Conservation (phyloP, 2,888 invertebrate genomes). For the Ditula angustiorana region DNA sequence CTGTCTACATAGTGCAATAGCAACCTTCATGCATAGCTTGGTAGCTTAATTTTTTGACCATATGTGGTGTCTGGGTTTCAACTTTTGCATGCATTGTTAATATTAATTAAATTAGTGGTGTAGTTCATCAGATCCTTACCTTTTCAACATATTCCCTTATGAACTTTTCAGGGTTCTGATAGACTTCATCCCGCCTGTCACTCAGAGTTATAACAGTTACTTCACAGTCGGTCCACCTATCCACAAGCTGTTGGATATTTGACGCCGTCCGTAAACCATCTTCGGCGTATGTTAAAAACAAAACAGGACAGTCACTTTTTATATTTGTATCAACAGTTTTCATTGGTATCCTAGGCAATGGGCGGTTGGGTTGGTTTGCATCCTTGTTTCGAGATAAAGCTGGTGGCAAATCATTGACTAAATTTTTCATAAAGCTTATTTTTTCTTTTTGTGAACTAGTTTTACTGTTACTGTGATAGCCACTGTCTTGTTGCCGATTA, state of each 20-base stretch:
- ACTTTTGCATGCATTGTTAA: no score
- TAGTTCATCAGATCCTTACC: slow-evolving; percentile 61
- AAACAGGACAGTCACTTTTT: slow-evolving; percentile 64
- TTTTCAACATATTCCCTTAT: slow-evolving; percentile 85
- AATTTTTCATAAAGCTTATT: slow-evolving; percentile 66
- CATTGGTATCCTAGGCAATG: slow-evolving; percentile 50
- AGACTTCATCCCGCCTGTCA: slow-evolving; percentile 79
- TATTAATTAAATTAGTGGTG: no score
- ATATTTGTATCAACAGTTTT: slow-evolving; percentile 52
- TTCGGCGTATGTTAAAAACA: slow-evolving; percentile 83
- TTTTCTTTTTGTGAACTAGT: slow-evolving; percentile 66
- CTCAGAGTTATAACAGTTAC: slow-evolving; percentile 75
- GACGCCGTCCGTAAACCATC: slow-evolving; percentile 80
- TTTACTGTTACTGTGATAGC: slow-evolving; percentile 72
- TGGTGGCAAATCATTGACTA: slow-evolving; percentile 71
- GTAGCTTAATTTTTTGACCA: no score
- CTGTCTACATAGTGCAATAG: no score
- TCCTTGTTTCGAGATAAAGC: slow-evolving; percentile 70
- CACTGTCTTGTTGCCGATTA: slow-evolving; percentile 69
- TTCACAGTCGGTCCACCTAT: slow-evolving; percentile 71
- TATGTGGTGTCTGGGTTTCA: no score
- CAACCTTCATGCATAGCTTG: no score
- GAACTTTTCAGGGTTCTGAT: slow-evolving; percentile 82
- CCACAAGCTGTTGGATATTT: slow-evolving; percentile 77
- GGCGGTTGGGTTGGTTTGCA: slow-evolving; percentile 60